Evolutionary conservation across 1,140 invertebrate genomes (phyloP).

Genomic region (Penaeus chinensis): DNA sequence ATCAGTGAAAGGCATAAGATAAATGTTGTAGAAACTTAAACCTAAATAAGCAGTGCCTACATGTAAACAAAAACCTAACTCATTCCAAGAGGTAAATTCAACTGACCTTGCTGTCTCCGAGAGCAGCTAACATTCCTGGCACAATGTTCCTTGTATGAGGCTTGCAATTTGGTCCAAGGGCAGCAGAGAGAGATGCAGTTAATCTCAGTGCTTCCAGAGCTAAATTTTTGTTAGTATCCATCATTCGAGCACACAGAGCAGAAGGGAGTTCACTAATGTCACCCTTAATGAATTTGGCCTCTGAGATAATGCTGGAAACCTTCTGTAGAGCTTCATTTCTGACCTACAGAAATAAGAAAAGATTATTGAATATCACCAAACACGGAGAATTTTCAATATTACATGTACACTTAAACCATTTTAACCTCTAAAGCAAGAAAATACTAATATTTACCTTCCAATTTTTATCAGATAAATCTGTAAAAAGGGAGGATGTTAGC

Average conservation of each 20-base stretch:
- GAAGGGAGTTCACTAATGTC: constrained; percentile 86
- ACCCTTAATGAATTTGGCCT: constrained; percentile 83
- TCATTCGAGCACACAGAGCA: constrained; percentile 79
- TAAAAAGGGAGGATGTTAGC: constrained; percentile 84
- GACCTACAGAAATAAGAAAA: constrained; percentile 70
- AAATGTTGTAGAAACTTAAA: too few relatives aligned
- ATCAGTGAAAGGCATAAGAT: too few relatives aligned
- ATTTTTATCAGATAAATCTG: constrained; percentile 90
- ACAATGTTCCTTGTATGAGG: constrained; percentile 83
- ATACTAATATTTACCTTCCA: constrained; percentile 80
- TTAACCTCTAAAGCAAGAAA: not conserved
- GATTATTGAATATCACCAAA: not conserved
- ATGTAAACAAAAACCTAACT: not conserved
- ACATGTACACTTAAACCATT: not conserved
- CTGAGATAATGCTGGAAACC: constrained; percentile 79
- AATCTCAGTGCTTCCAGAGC: constrained; percentile 84
- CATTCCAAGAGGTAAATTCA: not conserved
- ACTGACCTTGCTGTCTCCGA: constrained; percentile 79
- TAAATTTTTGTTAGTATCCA: constrained; percentile 92
- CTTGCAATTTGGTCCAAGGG: constrained; percentile 85
- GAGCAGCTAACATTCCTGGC: constrained; percentile 82
- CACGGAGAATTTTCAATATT: not conserved
- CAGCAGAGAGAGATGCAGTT: constrained; percentile 81
- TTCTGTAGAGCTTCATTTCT: constrained; percentile 86
- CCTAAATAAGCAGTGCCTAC: too few relatives aligned